phyloP scores from a whole-genome alignment of 2,113 vertebrate genomes.

The Pelusios castaneus region DNA sequence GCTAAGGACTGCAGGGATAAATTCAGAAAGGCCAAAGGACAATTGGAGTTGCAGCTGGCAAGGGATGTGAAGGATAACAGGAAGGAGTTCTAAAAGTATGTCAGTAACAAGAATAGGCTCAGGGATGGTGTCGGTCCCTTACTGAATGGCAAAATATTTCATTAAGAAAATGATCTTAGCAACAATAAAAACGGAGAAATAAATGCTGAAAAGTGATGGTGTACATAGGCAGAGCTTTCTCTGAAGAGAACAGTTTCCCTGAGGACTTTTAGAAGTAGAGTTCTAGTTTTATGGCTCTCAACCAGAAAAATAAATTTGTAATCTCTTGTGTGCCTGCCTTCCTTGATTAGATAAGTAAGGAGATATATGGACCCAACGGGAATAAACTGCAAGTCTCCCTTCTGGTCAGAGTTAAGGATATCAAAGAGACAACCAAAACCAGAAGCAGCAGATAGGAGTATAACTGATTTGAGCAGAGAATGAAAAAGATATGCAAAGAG shows the following conservation, averaged over 20 bases:
- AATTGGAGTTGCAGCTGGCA: no score
- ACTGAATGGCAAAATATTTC: background rate
- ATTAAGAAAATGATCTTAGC: background rate
- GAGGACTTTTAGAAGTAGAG: background rate
- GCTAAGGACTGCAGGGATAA: no score
- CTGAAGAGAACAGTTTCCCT: background rate
- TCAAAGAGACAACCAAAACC: accelerated
- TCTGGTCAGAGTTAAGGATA: background rate
- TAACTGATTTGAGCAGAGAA: background rate
- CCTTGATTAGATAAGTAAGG: background rate
- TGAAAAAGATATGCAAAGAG: background rate
- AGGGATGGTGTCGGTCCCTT: no score
- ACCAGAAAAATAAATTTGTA: background rate
- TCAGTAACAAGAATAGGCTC: no score
- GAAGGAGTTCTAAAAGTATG: no score
- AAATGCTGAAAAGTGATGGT: background rate
- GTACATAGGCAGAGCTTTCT: background rate
- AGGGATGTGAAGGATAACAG: no score
- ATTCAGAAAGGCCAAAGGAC: no score
- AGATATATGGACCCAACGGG: background rate
- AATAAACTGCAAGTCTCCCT: background rate
- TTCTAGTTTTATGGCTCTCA: background rate
- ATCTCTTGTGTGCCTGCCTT: background rate
- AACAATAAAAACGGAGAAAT: background rate
- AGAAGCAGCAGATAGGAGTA: background rate